A percentile compares a stretch with the other conserved stretches of the same genome.
Conservation (phyloP, 2,888 invertebrate genomes). For the Synanthedon andrenaeformis region DNA sequence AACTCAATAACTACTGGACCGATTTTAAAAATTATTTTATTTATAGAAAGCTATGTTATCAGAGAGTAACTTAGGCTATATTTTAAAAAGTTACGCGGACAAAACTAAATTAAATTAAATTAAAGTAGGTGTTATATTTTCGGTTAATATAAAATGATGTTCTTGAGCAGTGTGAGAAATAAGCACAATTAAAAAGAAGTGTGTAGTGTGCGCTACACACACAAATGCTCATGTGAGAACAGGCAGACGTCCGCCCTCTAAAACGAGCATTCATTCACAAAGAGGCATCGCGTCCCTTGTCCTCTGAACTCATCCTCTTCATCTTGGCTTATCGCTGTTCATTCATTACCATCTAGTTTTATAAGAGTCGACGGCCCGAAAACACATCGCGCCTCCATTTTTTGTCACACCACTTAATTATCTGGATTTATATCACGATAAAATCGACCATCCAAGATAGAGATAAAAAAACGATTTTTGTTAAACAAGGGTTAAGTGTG, state of each 20-base stretch:
- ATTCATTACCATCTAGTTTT: conserved; percentile 69
- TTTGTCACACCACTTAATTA: conserved; percentile 69
- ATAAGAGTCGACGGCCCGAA: conserved; percentile 64
- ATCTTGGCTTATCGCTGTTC: conserved; percentile 61
- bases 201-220: background rate
- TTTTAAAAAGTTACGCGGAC: too few relatives aligned
- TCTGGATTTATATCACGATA: conserved; percentile 65
- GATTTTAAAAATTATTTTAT: too few relatives aligned
- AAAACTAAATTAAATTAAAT: too few relatives aligned
- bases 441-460: conserved; percentile 32
- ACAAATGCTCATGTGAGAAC: background rate
- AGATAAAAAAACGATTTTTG: conserved; percentile 27
- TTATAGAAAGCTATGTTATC: too few relatives aligned
- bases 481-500: conserved; percentile 14
- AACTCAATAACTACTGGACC: too few relatives aligned
- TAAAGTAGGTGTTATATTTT: background rate
- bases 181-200: background rate
- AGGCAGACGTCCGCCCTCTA: conserved; percentile 5
- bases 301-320: conserved; percentile 49
- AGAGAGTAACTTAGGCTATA: too few relatives aligned
- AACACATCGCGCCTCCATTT: conserved; percentile 66
- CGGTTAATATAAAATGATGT: background rate
- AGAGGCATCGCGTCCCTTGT: conserved; percentile 34
- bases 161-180: background rate
- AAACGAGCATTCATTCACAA: conserved; percentile 43